These are phyloP conservation scores for Meloidogyne chitwoodi DNA, from an alignment of 1,140 invertebrate species.

Conservation along the genomic window DNA sequence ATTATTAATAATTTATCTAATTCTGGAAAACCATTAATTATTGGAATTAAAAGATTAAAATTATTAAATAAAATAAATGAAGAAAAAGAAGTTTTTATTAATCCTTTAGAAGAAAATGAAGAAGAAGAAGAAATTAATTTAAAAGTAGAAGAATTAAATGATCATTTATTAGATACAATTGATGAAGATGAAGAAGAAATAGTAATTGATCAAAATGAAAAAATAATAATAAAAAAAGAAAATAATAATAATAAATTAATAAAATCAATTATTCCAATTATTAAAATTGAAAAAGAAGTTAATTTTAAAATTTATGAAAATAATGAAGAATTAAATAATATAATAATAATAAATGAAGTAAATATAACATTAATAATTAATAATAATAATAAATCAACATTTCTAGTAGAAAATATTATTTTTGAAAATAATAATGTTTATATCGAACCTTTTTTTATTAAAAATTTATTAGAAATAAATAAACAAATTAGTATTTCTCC, in stretches of 20 bases:
- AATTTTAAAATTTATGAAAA: not conserved
- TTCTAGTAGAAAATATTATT: not conserved
- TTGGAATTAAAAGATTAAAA: not conserved
- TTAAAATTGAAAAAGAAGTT: not conserved
- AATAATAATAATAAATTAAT: not conserved
- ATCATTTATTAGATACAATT: constrained; percentile 4
- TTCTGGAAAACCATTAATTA: not conserved
- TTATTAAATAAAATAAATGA: not conserved
- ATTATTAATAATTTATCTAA: not conserved
- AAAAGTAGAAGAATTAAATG: not conserved
- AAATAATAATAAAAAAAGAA: not conserved
- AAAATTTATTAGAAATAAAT: not conserved
- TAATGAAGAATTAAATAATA: not conserved
- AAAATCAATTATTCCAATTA: not conserved
- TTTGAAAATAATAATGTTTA: not conserved
- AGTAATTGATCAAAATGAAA: not conserved
- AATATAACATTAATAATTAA: not conserved
- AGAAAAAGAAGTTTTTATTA: not conserved
- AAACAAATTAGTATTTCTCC: not conserved
- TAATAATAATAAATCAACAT: not conserved
- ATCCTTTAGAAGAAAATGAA: constrained; percentile 1
- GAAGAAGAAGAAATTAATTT: constrained; percentile 2
- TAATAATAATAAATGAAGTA: not conserved
- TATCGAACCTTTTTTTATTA: not conserved
- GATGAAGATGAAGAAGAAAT: constrained; percentile 10